A percentile compares a stretch with the other conserved stretches of the same genome.
Conservation (phyloP, 1,140 invertebrate species). For the Trinorchestia longiramus region DNA sequence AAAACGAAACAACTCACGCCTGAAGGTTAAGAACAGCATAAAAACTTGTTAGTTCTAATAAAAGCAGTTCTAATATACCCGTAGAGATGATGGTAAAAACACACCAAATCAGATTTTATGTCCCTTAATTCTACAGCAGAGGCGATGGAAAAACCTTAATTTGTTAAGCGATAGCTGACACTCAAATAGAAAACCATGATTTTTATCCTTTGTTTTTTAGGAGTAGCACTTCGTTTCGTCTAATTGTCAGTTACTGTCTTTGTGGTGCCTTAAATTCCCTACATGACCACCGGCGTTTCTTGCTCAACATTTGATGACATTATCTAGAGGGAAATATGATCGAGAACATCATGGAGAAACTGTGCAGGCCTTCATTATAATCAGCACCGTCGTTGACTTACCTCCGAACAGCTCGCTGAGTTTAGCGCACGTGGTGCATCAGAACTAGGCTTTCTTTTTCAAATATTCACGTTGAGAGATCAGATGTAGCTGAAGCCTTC, state of each 20-base stretch:
- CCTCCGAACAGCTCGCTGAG: neutral
- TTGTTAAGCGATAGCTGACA: neutral
- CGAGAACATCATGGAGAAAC: neutral
- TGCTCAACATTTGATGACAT: neutral
- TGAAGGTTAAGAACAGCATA: neutral
- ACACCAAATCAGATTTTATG: neutral
- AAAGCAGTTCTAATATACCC: neutral
- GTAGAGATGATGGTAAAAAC: neutral
- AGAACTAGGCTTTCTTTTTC: neutral
- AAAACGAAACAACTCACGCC: neutral
- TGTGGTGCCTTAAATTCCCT: neutral
- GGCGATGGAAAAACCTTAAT: neutral
- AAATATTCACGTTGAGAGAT: neutral
- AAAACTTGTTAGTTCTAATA: neutral
- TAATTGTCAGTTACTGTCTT: neutral
- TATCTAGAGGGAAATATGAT: neutral
- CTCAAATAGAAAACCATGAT: neutral
- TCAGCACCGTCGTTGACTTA: neutral
- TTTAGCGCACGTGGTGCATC: neutral
- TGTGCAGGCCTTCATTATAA: neutral
- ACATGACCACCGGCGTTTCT: neutral
- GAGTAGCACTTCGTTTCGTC: neutral
- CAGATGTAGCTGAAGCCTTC: neutral
- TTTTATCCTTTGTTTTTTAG: neutral
- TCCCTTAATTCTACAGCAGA: neutral